phyloP scores from a whole-genome alignment of 30 jellyfish, hydroid and myxozoan species.

The Hydractinia echinata region DNA sequence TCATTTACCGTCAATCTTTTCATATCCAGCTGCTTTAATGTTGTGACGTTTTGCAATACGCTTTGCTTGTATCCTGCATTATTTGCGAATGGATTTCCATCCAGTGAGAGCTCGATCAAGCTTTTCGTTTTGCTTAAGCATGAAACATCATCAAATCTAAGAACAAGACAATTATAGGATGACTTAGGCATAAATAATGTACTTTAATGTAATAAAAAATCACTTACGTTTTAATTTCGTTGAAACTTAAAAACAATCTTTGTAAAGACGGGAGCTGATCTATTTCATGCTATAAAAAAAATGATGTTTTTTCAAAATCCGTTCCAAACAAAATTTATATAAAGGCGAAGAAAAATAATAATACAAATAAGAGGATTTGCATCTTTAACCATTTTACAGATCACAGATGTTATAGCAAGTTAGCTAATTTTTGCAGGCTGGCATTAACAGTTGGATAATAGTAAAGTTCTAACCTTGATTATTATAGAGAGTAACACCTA shows the following conservation, averaged over 20 bases:
- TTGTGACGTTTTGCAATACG: constrained; percentile 33
- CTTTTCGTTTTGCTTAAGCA: constrained; percentile 40
- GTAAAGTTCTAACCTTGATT: too few relatives aligned
- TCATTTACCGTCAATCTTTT: constrained; percentile 62
- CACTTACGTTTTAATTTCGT: constrained; percentile 55
- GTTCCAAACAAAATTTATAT: too few relatives aligned
- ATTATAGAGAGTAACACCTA: too few relatives aligned
- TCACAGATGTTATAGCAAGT: too few relatives aligned
- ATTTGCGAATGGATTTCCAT: constrained; percentile 64
- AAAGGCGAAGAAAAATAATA: too few relatives aligned
- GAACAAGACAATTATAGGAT: background rate
- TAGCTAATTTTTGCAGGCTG: too few relatives aligned
- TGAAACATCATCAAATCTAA: constrained; percentile 57
- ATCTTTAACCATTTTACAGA: too few relatives aligned
- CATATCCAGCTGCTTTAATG: constrained; percentile 79
- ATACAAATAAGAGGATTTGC: too few relatives aligned
- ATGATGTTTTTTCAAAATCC: background rate
- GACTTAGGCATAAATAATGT: background rate
- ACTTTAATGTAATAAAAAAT: background rate
- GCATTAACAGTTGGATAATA: too few relatives aligned
- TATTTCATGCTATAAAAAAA: constrained; percentile 45
- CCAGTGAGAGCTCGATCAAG: constrained; percentile 64
- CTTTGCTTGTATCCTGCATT: constrained; percentile 43
- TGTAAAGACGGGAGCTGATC: constrained; percentile 55
- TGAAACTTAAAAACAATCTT: constrained; percentile 68